Evolutionary conservation across 2,888 invertebrate genomes (phyloP), one percentile per base, ranked within the genome.

Genomic region (Hypercompe scribonia): DNA sequence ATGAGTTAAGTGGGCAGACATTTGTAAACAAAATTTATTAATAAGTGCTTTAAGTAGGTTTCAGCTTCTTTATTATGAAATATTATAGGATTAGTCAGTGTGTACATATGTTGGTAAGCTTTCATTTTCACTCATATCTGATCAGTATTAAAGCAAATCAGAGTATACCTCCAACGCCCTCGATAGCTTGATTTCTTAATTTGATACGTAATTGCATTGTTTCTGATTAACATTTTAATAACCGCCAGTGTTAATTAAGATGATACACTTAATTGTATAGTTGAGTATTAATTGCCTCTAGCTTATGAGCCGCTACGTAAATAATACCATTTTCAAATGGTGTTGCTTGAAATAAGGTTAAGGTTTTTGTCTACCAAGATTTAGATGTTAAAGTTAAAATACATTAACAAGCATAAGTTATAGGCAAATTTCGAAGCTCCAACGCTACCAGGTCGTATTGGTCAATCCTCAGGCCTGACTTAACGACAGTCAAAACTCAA

Each of bases 1-100:
- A 67, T 69, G 68, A 64, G 24, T 15, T 18, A 50, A 54, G 82
- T 82, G 66, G 82, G 78, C 63, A 68, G 18, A 63, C n/a, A 71
- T 75, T 76, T 71, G 74, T 72, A 42, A 65, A 31, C 36, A 34
- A 63, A 50, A 33, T 36, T n/a, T 31, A 65, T 34, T 42, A 64
- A 70, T 33, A 70, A 31, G 66, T 70, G 46, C 31, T 46, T 61
- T 46, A 69, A 72, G 7, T 64, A 54, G 28, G 46, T 58, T n/a
- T 50, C 46, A 34, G 31, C 36, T 54, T 70, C 64, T 64, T 3
- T 24, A 34, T 65, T 70, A 65, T n/a, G 73, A 50, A 28, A 75
- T 78, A 73, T 80, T 61, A 31, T 4, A 31, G 36, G 33, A 36
- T 7, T 31, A n/a, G 28, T 68, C 58, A 64, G 21, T 46, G 64